Evolutionary conservation across 2,888 invertebrate genomes (phyloP), one percentile per base, ranked within the genome.

Genomic region (Pasiphila rectangulata): DNA sequence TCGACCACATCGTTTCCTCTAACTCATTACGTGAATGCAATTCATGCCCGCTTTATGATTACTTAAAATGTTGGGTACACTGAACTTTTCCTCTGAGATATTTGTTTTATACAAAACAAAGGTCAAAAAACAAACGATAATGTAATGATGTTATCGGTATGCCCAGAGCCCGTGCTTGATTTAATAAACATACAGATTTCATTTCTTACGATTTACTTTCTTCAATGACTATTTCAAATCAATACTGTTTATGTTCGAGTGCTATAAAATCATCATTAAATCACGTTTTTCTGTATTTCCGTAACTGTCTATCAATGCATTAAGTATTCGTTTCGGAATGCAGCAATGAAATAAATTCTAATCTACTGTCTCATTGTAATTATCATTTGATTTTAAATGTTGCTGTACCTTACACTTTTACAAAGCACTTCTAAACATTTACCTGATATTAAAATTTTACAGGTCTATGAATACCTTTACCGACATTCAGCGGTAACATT

Each of bases 371-470:
- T n/a, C n/a, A n/a, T n/a, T n/a, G n/a, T n/a, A n/a, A n/a, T n/a
- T n/a, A n/a, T n/a, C n/a, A n/a, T n/a, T n/a, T n/a, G n/a, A n/a
- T n/a, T n/a, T n/a, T n/a, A n/a, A n/a, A n/a, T n/a, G n/a, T n/a
- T n/a, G n/a, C n/a, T n/a, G n/a, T n/a, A n/a, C n/a, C n/a, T n/a
- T 16, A 6, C 32, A 32, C 7, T 34, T 20, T 19, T 20, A 19
- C 42, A 16, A 42, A 46, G 35, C 48, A 34, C n/a, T n/a, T n/a
- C n/a, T n/a, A n/a, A n/a, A n/a, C 39, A 45, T 41, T 52, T 42
- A 42, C 45, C 45, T 39, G 19, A 12, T 45, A 46, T 48, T 47
- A 20, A 47, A 51, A 47, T 35, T n/a, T n/a, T n/a, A n/a, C 12
- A 45, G 37, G 21, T 36, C 12, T 43, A 39, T 25, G 35, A 19